Conservation (phyloP, 2,888 invertebrate genomes). For the Phyllotreta striolata region DNA sequence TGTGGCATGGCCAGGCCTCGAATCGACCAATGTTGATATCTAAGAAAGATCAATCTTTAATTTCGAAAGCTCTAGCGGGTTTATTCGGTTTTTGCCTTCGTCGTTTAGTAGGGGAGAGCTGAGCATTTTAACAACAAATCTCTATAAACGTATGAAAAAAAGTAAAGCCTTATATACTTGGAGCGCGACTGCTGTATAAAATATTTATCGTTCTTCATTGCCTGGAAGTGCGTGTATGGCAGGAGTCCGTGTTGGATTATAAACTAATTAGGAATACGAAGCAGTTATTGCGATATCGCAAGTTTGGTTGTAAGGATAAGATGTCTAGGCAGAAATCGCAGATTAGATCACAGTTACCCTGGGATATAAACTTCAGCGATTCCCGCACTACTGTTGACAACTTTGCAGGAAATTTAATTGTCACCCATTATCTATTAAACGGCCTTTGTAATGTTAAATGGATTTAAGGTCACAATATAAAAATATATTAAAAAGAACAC, state of each 20-base stretch:
- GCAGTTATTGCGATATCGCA: conserved; percentile 54
- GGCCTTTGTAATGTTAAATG: conserved; percentile 43
- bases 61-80: conserved; percentile 41
- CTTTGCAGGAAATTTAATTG: conserved; percentile 50
- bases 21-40: conserved; percentile 55
- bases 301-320: conserved; percentile 50
- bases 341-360: conserved; percentile 59
- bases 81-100: conserved; percentile 29
- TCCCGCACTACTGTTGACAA: conserved; percentile 47
- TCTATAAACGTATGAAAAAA: not conserved
- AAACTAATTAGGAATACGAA: conserved; percentile 57
- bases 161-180: too few relatives aligned
- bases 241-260: conserved; percentile 49
- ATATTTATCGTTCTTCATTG: too few relatives aligned
- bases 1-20: conserved; percentile 60
- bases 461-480: conserved; percentile 27
- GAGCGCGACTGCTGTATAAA: too few relatives aligned
- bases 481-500: too few relatives aligned
- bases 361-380: conserved; percentile 55
- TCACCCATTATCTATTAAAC: conserved; percentile 49
- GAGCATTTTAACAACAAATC: conserved; percentile 5
- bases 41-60: conserved; percentile 53
- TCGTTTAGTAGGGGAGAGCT: conserved; percentile 30
- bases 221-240: too few relatives aligned
- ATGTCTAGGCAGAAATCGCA: conserved; percentile 45